Percentiles rank a stretch among this genome's conserved stretches.
These are phyloP conservation scores for Pomacea maculata DNA, from an alignment of 1,140 invertebrate genomes.

Conservation along the genomic window DNA sequence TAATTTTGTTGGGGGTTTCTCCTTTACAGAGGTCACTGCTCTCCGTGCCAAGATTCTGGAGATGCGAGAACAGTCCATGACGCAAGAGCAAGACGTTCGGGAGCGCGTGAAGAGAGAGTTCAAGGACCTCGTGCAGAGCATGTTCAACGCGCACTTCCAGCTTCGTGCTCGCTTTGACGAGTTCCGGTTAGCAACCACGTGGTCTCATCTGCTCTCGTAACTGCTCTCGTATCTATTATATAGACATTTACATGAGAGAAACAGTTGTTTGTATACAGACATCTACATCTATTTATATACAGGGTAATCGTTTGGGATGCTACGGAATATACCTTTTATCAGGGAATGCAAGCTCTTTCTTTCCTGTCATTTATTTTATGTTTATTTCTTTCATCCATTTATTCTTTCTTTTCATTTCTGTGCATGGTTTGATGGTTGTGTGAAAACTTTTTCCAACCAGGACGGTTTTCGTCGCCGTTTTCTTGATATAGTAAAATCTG, in stretches of 20 bases:
- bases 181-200: constrained; percentile 50
- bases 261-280: no score
- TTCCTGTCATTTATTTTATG: background rate
- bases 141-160: constrained; percentile 53
- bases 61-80: constrained; percentile 57
- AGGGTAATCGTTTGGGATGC: no score
- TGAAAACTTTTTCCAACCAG: background rate
- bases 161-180: constrained; percentile 62
- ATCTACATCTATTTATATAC: no score
- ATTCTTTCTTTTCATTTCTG: background rate
- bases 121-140: constrained; percentile 60
- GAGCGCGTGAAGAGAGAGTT: constrained; percentile 62
- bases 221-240: no score
- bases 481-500: no score
- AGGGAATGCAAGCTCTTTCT: no score
- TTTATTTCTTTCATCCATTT: background rate
- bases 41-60: constrained; percentile 61
- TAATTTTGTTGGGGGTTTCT: background rate
- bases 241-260: no score
- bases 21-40: constrained; percentile 59
- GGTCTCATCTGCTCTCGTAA: no score
- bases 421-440: background rate
- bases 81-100: constrained; percentile 55
- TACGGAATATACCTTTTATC: no score
- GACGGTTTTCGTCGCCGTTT: no score